These are phyloP conservation scores for Rhyacophila evoluta DNA, from an alignment of 2,888 invertebrate genomes.

Conservation along the genomic window DNA sequence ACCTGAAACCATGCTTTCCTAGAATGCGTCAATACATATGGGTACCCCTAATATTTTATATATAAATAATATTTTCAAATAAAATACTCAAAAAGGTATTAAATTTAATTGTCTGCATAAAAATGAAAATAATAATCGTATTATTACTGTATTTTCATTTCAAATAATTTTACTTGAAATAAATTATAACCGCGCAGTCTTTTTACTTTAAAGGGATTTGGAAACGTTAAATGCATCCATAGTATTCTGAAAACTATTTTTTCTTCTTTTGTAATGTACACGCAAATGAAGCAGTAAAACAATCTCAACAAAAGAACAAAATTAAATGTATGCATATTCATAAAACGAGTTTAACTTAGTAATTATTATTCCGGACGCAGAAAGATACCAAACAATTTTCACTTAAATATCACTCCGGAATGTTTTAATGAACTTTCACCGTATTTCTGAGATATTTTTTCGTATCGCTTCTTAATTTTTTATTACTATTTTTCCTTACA, in stretches of 20 bases:
- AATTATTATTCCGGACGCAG: conserved; percentile 10
- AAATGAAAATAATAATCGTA: too few relatives aligned
- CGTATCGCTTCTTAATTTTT: not conserved
- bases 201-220: too few relatives aligned
- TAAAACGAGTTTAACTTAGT: conserved; percentile 31
- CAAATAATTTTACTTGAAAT: too few relatives aligned
- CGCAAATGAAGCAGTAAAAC: conserved; percentile 46
- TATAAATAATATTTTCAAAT: too few relatives aligned
- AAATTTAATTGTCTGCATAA: too few relatives aligned
- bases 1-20: too few relatives aligned
- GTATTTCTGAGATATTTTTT: not conserved
- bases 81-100: too few relatives aligned
- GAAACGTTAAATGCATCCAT: conserved; percentile 23
- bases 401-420: conserved; percentile 16
- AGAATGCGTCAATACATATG: too few relatives aligned
- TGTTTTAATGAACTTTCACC: not conserved
- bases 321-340: conserved; percentile 44
- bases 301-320: conserved; percentile 36
- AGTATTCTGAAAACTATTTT: not conserved
- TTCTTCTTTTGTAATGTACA: conserved; percentile 35
- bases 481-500: too few relatives aligned
- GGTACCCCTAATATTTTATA: too few relatives aligned
- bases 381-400: conserved; percentile 4
- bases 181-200: too few relatives aligned
- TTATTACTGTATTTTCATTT: too few relatives aligned